Evolutionary conservation across 1,140 invertebrate genomes (phyloP), one percentile per base, ranked within the genome.

Genomic region (Drosophila micromelanica): DNA sequence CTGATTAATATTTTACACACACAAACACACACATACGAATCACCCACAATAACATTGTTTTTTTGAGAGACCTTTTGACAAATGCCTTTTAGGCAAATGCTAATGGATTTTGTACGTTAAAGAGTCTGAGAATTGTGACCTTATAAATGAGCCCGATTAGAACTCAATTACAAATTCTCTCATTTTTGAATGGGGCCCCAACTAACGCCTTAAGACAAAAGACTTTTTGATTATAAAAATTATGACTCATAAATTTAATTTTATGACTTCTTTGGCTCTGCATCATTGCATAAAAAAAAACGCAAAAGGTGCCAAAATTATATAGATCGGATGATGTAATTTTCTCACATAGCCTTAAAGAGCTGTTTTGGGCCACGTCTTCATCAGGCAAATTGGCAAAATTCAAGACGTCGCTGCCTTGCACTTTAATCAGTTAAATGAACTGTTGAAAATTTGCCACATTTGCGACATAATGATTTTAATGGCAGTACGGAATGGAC

Each of bases 341-440:
- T 87, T 87, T 59, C 79, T 57, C 73, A 76, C 57, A 76, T 68
- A 61, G 73, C 59, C 78, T 71, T 87, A 82, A 89, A 68, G 30
- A 67, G 49, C 43, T n/a, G 45, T 43, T 20, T 42, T 64, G 59
- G 71, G 76, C 51, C 76, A 73, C 73, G 79, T 76, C 57, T 68
- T 68, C 79, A 84, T 79, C 80, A 65, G 51, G 32, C 37, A 71
- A 89, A 89, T 77, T 87, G 63, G 27, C 43, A 52, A 32, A 63
- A 76, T 63, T 78, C 54, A 74, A 45, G 40, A 35, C 40, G 38
- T 35, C 52, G 59, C 17, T 63, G 51, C 35, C 49, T 30, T 75
- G 51, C 82, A 84, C 84, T 80, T 73, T 84, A 87, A 87, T 89
- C 84, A 87, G 84, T 72, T 87, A 89, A 87, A 87, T 87, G 84